Base-by-base conservation (phyloP, 2,888 invertebrate genomes). In the Caenorhabditis doughertyi region DNA sequence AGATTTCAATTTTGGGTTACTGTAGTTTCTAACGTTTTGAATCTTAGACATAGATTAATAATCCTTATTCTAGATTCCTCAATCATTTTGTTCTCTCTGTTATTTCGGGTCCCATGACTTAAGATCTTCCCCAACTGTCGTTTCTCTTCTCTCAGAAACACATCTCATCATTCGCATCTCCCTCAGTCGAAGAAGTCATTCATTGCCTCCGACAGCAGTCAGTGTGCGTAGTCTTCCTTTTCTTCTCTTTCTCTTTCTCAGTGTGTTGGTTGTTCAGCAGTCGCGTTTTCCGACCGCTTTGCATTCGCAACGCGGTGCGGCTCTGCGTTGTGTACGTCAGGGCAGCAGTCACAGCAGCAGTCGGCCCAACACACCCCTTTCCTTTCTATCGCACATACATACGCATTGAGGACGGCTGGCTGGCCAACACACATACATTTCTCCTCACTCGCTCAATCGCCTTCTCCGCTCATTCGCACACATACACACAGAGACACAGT, bases 271-370 rank as follows among this genome's bases (percentile, higher is more conserved):
- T 53, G 72, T 53, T 70, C 77, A 70, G 77, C 79, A 79, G 79
- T 79, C 79, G 72, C 73, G 80, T 49, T 68, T 81, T 67, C 64
- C 76, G 71, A 76, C 82, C 77, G 77, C 77, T 67, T 79, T 79
- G 82, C 82, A 79, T 72, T 79, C 82, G 82, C 82, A 23, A 67
- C 79, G 82, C 81, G 76, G 51, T 74, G 81, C 81, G 81, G 81
- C 81, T 81, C 81, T 65, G 76, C 81, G 79, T 72, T 79, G 79
- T 79, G 79, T 72, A 72, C 79, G 72, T 72, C 71, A 70, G 56
- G 55, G 53, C 67, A 73, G 79, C 68, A 65, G 35, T 53, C 64
- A 60, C 51, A 53, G 51, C 51, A 53, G 51, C 47, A 64, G 49
- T 64, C 64, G 18, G 3, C 42, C 47, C 72, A 71, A 64, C 67